phyloP scores from a whole-genome alignment of 2,113 vertebrate species.

The Asarcornis scutulata region DNA sequence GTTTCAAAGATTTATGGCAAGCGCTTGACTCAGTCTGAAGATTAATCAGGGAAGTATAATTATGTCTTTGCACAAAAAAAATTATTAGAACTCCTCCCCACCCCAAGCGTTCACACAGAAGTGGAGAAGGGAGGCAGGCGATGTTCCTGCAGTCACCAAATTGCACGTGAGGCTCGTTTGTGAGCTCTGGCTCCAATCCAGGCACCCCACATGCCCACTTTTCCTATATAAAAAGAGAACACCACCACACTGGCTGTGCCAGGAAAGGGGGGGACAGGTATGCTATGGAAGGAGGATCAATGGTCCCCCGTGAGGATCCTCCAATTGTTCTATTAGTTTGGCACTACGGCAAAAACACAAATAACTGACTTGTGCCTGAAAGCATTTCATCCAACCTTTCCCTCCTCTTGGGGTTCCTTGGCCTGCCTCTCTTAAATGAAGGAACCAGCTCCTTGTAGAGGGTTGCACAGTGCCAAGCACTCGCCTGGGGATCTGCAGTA shows the following conservation, averaged over 20 bases:
- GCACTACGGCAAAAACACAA: not conserved
- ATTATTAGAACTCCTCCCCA: not conserved
- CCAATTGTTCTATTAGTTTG: not conserved
- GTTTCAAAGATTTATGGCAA: conserved; percentile 77
- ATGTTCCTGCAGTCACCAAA: not conserved
- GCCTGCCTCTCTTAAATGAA: not conserved
- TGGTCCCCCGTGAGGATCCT: no score
- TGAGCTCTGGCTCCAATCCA: not conserved
- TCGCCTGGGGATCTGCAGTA: not conserved
- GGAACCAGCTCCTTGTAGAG: not conserved
- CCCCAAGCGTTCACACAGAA: not conserved
- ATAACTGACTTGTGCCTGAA: not conserved
- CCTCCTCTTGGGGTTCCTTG: not conserved
- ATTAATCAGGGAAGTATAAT: conserved; percentile 78
- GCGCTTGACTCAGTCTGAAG: conserved; percentile 69
- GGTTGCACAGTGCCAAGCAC: not conserved
- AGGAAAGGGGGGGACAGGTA: not conserved
- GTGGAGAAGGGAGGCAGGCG: rapidly evolving
- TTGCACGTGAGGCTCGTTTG: rapidly evolving
- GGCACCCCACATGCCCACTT: not conserved
- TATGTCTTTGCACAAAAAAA: conserved; percentile 50
- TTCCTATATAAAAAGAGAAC: not conserved
- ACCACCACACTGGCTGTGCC: not conserved
- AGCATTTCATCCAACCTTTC: not conserved
- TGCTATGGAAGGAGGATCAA: no score